Evolutionary conservation across 2,797 vertebrate genomes (phyloP), one percentile per base, ranked within the genome.

Genomic region (Aotus griseimembra): DNA sequence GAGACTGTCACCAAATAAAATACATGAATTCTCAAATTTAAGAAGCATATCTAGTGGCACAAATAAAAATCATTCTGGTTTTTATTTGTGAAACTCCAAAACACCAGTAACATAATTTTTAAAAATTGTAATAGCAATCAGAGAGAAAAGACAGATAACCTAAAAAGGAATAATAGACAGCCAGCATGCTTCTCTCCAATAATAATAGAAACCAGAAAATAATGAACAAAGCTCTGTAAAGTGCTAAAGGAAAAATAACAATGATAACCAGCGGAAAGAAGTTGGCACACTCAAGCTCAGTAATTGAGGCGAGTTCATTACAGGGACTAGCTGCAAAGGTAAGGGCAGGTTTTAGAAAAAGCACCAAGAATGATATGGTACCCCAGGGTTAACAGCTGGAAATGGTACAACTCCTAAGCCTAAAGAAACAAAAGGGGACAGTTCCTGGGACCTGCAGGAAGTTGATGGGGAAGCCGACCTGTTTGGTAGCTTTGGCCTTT

Each of bases 111-210:
- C 72, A 88, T 14, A 72, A 67, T 76, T 55, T 55, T 22, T 15
- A 81, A 39, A 75, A 90, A 41, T 76, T 77, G 22, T 41, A 44
- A 73, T 26, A 89, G 70, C 26, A 93, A 89, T 41, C 36, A 64
- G 36, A 95, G 36, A 97, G 20, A 82, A 92, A 96, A 94, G 39
- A 67, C 3, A 36, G 17, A 41, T 77, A 83, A 73, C 41, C 39
- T 48, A 46, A 90, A 96, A 89, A 82, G 39, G 26, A 92, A 83
- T 36, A 86, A 76, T 55, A 82, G 30, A 72, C 11, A 20, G 0
- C 17, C 19, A 30, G 19, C 44, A 80, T 85, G 26, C 24, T 44
- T 85, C 48, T 76, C 55, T 58, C 41, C 4, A 44, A 61, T 55
- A 52, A 44, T 89, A 94, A 94, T 13, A 61, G 39, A 92, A 90